Base-by-base conservation (phyloP, 2,888 invertebrate genomes). In the Halictus ligatus region DNA sequence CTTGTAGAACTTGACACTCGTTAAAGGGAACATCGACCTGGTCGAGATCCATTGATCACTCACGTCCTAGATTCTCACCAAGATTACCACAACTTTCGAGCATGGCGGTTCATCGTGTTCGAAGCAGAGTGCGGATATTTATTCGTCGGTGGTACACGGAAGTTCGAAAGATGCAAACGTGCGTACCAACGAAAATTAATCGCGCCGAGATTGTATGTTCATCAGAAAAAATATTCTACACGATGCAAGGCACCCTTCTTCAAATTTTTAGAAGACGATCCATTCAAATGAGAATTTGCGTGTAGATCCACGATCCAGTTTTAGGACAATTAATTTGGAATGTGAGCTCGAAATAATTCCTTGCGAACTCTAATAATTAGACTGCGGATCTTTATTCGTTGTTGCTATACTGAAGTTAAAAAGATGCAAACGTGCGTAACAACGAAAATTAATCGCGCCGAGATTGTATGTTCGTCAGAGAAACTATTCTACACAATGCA, bases 11-110 rank as follows among this genome's bases (percentile, higher is more conserved):
- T 58, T 58, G 58, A 58, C 58, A 58, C 58, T 58, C 58, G 58
- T 58, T 58, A 58, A 58, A 58, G 58, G 58, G n/a, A 58, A n/a
- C 58, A 58, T 58, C 58, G 58, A 58, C 58, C 58, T 58, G 58
- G 58, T 58, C 58, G n/a, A 58, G 58, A 58, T 58, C 58, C 58
- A 58, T 58, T 58, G 58, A 58, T 58, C 58, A 58, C 58, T n/a
- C 58, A n/a, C 58, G 58, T 58, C 58, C 46, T 72, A 40, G 25
- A 58, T 58, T 58, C 58, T 12, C 58, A n/a, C 58, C 58, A 12
- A 58, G 58, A 58, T 58, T 58, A 58, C 10, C 58, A 21, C 4
- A n/a, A 58, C 58, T 58, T 58, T 12, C 1, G 58, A 58, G 58
- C 21, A n/a, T 10, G 58, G 58, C n/a, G 58, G 58, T 58, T 58